phyloP scores from a whole-genome alignment of 2,797 vertebrate species.

The Anas acuta region DNA sequence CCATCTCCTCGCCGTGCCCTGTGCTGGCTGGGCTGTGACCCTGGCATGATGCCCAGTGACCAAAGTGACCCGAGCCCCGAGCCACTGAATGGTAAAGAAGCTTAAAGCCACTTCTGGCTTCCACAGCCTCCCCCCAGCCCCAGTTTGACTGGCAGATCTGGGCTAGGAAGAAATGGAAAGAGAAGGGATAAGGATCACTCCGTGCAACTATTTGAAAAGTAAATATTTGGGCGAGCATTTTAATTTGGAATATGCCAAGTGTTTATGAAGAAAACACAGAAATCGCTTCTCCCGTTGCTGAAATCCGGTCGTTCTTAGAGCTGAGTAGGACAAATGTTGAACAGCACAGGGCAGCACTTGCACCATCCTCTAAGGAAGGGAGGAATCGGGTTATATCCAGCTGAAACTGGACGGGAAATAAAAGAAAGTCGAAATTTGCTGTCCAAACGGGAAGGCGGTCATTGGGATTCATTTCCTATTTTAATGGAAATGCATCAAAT shows the following conservation, averaged over 20 bases:
- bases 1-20: not conserved
- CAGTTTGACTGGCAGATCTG: not conserved
- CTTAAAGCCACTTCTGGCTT: constrained; percentile 12
- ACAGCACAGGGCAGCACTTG: not conserved
- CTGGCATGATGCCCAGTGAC: not conserved
- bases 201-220: constrained; percentile 2
- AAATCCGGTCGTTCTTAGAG: not conserved
- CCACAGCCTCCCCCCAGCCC: not conserved
- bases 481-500: not conserved
- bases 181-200: not conserved
- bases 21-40: not conserved
- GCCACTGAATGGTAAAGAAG: not conserved
- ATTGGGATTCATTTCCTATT: not conserved
- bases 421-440: not conserved
- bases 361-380: not conserved
- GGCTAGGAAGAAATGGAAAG: constrained; percentile 18
- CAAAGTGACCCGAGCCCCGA: not conserved
- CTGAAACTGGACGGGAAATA: not conserved
- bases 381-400: not conserved
- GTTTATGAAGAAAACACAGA: not conserved
- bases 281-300: not conserved
- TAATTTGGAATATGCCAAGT: not conserved
- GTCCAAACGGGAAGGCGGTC: not conserved
- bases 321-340: not conserved
- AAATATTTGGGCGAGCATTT: constrained; percentile 11